Conservation (phyloP, 2,888 invertebrate genomes). For the Andricus quercusramuli region DNA sequence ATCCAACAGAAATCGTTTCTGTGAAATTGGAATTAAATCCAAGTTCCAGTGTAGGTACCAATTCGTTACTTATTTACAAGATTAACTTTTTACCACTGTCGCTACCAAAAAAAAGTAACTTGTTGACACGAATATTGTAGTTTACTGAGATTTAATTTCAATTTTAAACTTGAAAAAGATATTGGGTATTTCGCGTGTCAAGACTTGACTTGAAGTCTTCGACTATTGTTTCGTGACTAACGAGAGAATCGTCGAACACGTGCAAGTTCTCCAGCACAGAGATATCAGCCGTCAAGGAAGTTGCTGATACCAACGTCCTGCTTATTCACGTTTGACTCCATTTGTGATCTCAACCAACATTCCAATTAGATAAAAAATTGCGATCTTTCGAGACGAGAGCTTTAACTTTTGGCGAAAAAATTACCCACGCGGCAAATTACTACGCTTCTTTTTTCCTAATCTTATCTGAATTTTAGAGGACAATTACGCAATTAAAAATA, state of each 20-base stretch:
- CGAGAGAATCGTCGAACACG: slow-evolving; percentile 60
- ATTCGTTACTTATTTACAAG: no score
- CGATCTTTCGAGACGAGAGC: background rate
- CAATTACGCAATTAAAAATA: background rate
- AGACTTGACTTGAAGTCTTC: slow-evolving; percentile 36
- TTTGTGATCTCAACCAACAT: slow-evolving; percentile 42
- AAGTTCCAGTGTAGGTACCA: no score
- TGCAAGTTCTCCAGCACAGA: slow-evolving; percentile 57
- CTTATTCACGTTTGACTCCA: slow-evolving; percentile 69
- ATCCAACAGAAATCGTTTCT: no score
- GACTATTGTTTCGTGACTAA: slow-evolving; percentile 63
- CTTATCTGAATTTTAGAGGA: no score
- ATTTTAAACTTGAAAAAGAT: background rate
- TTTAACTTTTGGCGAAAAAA: background rate
- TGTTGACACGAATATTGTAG: background rate
- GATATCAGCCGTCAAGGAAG: slow-evolving; percentile 76
- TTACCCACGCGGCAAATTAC: background rate
- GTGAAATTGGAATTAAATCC: no score
- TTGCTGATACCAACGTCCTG: slow-evolving; percentile 76
- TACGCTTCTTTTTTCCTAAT: no score
- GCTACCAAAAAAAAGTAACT: no score
- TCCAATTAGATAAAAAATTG: slow-evolving; percentile 20
- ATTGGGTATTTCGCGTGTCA: slow-evolving; percentile 17
- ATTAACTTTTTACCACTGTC: no score
- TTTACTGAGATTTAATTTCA: background rate